Conservation (phyloP, 2,888 invertebrate genomes). For the Aplocera efformata region DNA sequence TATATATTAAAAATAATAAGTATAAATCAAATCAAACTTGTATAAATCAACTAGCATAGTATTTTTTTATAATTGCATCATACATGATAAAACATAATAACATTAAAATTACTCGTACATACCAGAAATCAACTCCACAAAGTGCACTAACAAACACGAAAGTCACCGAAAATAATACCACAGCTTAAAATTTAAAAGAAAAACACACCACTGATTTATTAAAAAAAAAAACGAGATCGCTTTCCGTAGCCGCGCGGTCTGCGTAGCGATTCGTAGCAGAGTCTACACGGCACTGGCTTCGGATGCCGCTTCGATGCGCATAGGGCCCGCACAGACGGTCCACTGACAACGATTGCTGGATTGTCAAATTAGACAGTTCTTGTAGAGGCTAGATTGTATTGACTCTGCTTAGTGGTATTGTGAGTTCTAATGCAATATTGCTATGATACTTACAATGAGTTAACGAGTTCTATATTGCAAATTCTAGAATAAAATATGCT, state of each 20-base stretch:
- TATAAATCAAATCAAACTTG: too few species aligned
- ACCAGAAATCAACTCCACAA: conserved; percentile 1
- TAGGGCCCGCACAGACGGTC: conserved; percentile 38
- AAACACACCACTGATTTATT: conserved; percentile 2
- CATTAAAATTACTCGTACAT: background rate
- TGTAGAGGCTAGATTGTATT: background rate
- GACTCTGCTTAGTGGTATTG: too few species aligned
- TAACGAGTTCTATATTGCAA: too few species aligned
- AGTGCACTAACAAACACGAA: conserved; percentile 5
- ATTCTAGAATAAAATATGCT: too few species aligned
- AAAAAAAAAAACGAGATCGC: conserved; percentile 30
- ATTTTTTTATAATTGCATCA: too few species aligned
- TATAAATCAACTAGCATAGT: too few species aligned
- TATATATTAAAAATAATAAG: too few species aligned
- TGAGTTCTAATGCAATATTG: too few species aligned
- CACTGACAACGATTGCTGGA: conserved; percentile 11
- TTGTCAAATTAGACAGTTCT: conserved; percentile 1
- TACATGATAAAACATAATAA: background rate
- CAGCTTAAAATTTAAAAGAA: conserved; percentile 8
- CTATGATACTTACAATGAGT: too few species aligned
- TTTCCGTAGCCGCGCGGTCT: conserved; percentile 36
- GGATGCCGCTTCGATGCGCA: conserved; percentile 43
- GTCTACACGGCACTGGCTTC: conserved; percentile 56
- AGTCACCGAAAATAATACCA: conserved; percentile 9
- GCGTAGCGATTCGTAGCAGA: conserved; percentile 45